These are phyloP conservation scores for Scaptomyza polygonia DNA, from an alignment of 2,888 invertebrate genomes.

Conservation along the genomic window DNA sequence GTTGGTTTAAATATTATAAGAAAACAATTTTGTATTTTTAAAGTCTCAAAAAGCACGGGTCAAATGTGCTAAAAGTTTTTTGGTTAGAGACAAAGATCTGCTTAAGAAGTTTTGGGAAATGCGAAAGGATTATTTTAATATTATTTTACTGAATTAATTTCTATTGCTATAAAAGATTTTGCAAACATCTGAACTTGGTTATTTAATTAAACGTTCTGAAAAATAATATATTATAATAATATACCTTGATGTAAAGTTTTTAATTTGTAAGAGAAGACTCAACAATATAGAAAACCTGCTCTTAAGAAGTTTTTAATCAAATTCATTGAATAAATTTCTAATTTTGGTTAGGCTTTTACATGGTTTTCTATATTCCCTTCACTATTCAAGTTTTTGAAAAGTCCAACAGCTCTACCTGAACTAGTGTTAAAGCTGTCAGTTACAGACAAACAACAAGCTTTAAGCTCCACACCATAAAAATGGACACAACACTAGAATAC, in stretches of 20 bases:
- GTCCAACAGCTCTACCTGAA: background rate
- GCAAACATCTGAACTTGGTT: too few species aligned
- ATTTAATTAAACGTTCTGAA: too few species aligned
- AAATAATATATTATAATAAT: too few species aligned
- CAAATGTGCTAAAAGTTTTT: background rate
- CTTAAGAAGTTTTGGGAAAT: background rate
- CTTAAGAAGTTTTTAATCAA: too few species aligned
- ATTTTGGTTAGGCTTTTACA: too few species aligned
- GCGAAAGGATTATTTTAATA: background rate
- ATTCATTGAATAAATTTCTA: too few species aligned
- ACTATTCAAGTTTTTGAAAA: background rate
- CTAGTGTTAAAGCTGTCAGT: background rate
- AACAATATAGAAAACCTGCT: too few species aligned
- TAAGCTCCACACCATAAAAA: constrained; percentile 8
- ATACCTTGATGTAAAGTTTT: too few species aligned
- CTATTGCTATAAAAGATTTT: too few species aligned
- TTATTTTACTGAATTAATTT: background rate
- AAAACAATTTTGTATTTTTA: constrained; percentile 1
- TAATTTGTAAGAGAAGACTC: too few species aligned
- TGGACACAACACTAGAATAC: background rate
- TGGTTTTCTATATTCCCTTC: too few species aligned
- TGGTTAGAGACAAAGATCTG: background rate
- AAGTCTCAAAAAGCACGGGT: too few species aligned
- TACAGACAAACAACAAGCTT: background rate
- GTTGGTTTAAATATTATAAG: constrained; percentile 36